Conservation (phyloP, 2,888 invertebrate species). For the Lepidochrysops patricia region DNA sequence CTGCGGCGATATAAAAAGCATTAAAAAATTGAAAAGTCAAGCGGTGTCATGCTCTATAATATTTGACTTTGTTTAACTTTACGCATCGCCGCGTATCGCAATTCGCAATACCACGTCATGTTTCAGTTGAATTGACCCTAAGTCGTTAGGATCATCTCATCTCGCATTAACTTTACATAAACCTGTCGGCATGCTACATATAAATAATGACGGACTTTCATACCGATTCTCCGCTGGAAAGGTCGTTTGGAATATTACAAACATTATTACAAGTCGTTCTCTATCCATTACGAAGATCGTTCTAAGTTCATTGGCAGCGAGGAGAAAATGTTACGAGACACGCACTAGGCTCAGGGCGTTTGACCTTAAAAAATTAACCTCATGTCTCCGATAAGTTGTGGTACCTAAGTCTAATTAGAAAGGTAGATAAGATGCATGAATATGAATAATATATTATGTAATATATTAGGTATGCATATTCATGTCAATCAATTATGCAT, state of each 20-base stretch:
- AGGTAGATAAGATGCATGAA: background rate
- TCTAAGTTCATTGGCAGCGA: constrained; percentile 19
- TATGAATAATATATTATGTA: too few relatives aligned
- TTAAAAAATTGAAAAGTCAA: too few relatives aligned
- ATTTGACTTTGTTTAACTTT: too few relatives aligned
- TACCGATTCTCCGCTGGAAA: background rate
- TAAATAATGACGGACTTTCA: background rate
- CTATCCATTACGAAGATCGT: constrained; percentile 32
- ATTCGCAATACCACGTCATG: too few relatives aligned
- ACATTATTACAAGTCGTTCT: constrained; percentile 17
- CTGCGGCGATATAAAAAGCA: constrained; percentile 10
- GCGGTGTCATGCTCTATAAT: too few relatives aligned
- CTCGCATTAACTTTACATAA: background rate
- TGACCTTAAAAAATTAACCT: background rate
- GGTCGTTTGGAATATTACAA: constrained; percentile 8
- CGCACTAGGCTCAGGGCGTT: background rate
- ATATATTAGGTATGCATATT: too few relatives aligned
- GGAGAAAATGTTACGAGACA: constrained; percentile 9
- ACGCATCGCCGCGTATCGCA: too few relatives aligned
- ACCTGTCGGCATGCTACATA: background rate
- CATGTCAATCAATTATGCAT: too few relatives aligned
- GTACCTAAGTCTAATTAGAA: background rate
- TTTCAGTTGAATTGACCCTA: too few relatives aligned
- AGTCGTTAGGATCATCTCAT: background rate
- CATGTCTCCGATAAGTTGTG: background rate